These are phyloP conservation scores for Leucoraja ocellata DNA, from an alignment of 2,797 vertebrate species.

Conservation along the genomic window DNA sequence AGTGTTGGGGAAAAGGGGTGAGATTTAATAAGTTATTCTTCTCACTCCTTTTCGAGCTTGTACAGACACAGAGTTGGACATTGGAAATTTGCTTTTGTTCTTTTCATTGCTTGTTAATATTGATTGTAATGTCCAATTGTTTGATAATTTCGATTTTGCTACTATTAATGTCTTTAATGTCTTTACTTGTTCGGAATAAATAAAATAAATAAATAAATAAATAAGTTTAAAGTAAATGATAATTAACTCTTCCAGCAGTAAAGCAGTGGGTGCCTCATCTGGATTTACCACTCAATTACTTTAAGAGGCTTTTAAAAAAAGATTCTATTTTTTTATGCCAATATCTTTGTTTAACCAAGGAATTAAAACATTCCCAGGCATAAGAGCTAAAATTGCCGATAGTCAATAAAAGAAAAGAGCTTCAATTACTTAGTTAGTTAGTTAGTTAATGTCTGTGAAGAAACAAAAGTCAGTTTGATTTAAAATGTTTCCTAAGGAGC, in stretches of 20 bases:
- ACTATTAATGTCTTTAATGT: too few relatives aligned
- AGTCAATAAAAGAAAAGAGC: background rate
- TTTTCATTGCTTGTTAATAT: too few relatives aligned
- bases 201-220: too few relatives aligned
- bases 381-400: background rate
- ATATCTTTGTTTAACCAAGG: background rate
- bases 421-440: background rate
- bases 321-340: background rate
- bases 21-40: too few relatives aligned
- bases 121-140: too few relatives aligned
- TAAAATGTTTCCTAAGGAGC: background rate
- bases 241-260: background rate
- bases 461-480: background rate
- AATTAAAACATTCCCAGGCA: background rate
- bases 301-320: background rate
- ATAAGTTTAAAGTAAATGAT: background rate
- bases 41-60: too few relatives aligned
- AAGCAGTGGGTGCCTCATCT: background rate
- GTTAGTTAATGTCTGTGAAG: background rate
- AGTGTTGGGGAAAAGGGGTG: too few relatives aligned
- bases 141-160: too few relatives aligned
- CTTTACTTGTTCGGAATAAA: too few relatives aligned
- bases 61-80: too few relatives aligned
- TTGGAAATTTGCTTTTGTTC: too few relatives aligned
- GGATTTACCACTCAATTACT: conserved; percentile 4